Conservation (phyloP, 2,797 vertebrate genomes). For the Fistularia tabacaria region DNA sequence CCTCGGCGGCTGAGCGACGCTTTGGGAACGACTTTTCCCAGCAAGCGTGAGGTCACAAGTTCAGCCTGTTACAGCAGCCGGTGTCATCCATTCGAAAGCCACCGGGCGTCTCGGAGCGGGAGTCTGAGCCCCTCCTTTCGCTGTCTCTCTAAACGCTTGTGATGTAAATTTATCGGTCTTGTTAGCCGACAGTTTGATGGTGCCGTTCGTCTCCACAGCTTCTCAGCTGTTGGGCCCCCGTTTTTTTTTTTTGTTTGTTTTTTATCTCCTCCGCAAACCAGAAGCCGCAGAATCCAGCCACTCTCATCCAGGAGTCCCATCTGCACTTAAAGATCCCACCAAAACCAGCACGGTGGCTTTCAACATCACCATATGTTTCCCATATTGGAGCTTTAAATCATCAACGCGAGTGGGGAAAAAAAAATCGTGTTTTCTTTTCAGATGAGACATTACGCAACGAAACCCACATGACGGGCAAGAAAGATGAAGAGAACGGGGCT, state of each 20-base stretch:
- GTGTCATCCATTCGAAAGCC: constrained; percentile 31
- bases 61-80: constrained; percentile 35
- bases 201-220: constrained; percentile 27
- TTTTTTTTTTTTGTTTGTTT: background rate
- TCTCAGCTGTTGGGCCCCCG: constrained; percentile 23
- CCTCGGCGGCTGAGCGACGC: no score
- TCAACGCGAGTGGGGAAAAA: constrained; percentile 12
- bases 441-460: constrained; percentile 34
- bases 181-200: constrained; percentile 40
- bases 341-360: constrained; percentile 25
- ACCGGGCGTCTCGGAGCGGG: constrained; percentile 13
- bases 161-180: constrained; percentile 32
- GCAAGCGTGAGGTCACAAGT: constrained; percentile 27
- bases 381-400: constrained; percentile 24
- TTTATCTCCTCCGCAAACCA: constrained; percentile 3
- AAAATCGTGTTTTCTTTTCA: constrained; percentile 35
- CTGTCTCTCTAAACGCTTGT: constrained; percentile 16
- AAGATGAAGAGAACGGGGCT: constrained; percentile 21
- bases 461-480: constrained; percentile 11
- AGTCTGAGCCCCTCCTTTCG: constrained; percentile 18
- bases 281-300: constrained; percentile 34
- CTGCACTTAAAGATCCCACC: constrained; percentile 29
- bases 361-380: constrained; percentile 37
- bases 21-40: no score
- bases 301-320: constrained; percentile 25